A percentile compares a stretch with the other conserved stretches of the same genome.
phyloP scores from a whole-genome alignment of 2,113 vertebrate genomes.

The Thamnaconus septentrionalis region DNA sequence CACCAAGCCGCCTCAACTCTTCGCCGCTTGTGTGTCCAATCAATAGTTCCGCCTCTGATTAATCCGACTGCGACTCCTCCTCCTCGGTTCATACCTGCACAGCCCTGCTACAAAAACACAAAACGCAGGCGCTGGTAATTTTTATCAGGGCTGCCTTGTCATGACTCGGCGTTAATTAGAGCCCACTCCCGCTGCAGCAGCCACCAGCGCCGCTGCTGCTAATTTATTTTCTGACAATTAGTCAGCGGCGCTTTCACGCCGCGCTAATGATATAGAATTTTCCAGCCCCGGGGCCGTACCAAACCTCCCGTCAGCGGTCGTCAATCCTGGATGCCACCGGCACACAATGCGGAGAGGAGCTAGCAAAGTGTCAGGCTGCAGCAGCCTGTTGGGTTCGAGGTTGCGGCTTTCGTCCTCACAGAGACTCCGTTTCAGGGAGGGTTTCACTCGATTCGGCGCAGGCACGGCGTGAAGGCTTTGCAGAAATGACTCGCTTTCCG shows the following conservation, averaged over 20 bases:
- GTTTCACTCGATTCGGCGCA: too few relatives aligned
- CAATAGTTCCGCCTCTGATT: constrained; percentile 26
- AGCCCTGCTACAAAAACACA: constrained; percentile 10
- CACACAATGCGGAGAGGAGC: not conserved
- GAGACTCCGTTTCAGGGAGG: too few relatives aligned
- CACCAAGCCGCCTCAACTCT: not conserved
- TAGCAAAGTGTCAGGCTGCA: constrained; percentile 25
- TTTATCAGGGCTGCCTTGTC: constrained; percentile 43
- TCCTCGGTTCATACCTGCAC: constrained; percentile 1
- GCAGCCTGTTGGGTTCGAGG: constrained; percentile 10
- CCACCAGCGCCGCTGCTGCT: constrained; percentile 37
- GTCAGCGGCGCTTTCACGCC: constrained; percentile 46
- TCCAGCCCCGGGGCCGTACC: constrained; percentile 25
- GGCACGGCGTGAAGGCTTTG: too few relatives aligned
- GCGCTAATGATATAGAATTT: constrained; percentile 52
- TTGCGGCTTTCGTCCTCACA: not conserved
- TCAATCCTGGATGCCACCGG: constrained; percentile 38
- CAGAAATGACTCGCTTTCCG: too few relatives aligned
- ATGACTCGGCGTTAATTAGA: constrained; percentile 57
- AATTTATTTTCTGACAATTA: constrained; percentile 55
- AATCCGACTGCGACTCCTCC: constrained; percentile 17
- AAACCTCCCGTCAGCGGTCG: constrained; percentile 40
- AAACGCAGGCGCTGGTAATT: constrained; percentile 26
- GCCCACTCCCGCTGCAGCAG: constrained; percentile 41
- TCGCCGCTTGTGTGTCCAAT: not conserved